Percentiles rank a stretch among this genome's conserved stretches.
Evolutionary conservation across 2,113 vertebrate genomes (phyloP).

Genomic region (Puntigrus tetrazona): DNA sequence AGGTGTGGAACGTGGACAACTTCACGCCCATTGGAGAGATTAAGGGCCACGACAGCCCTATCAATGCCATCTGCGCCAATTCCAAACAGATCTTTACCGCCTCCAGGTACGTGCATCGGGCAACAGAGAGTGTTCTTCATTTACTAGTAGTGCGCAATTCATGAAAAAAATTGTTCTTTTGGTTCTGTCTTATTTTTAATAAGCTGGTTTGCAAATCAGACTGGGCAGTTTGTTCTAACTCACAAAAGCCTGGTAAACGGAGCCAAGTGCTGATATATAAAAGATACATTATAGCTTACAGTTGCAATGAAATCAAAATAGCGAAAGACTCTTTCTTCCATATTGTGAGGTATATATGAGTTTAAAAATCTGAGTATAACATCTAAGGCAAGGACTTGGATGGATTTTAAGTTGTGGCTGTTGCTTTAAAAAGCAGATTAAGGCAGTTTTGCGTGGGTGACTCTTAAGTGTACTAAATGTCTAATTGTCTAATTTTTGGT

Average conservation of each 20-base stretch:
- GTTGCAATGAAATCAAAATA: background rate
- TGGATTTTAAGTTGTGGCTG: too few species aligned
- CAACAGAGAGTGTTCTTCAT: background rate
- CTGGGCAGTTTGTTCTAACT: background rate
- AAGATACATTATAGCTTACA: background rate
- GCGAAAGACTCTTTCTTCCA: background rate
- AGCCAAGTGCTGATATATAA: background rate
- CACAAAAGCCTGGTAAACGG: background rate
- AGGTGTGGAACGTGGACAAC: constrained; percentile 96
- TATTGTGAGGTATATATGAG: background rate
- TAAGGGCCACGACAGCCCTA: constrained; percentile 93
- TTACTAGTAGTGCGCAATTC: background rate
- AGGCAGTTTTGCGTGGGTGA: background rate
- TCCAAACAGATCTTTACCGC: constrained; percentile 93
- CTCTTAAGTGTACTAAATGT: background rate
- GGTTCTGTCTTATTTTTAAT: background rate
- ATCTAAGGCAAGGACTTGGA: background rate
- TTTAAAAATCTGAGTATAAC: too few species aligned
- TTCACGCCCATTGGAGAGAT: constrained; percentile 93
- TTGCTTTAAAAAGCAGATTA: background rate
- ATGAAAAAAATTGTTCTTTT: background rate
- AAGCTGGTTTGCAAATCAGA: background rate
- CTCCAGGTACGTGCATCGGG: constrained; percentile 82
- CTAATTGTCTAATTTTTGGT: too few species aligned
- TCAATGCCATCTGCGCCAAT: constrained; percentile 96